Conservation (phyloP, 1,140 invertebrate species). For the Drosophila bocqueti region DNA sequence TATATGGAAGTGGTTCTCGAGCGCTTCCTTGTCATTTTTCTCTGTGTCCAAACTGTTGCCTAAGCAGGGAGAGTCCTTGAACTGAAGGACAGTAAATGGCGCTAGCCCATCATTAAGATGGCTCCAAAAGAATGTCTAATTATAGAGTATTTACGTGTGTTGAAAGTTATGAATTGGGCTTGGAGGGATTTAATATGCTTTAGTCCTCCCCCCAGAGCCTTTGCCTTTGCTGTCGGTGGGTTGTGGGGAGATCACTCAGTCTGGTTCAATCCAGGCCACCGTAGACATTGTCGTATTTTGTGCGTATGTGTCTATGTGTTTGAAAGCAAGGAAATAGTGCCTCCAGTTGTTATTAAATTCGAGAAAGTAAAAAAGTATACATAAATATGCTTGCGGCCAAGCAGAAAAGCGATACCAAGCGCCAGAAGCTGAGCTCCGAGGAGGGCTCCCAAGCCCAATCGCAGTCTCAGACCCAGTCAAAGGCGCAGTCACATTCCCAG, state of each 20-base stretch:
- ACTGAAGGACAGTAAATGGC: too few relatives aligned
- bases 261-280: conserved; percentile 21
- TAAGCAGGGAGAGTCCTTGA: too few relatives aligned
- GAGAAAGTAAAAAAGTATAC: conserved; percentile 1
- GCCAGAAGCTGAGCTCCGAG: conserved; percentile 50
- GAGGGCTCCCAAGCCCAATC: conserved; percentile 37
- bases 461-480: conserved; percentile 15
- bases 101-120: too few relatives aligned
- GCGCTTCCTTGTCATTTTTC: too few relatives aligned
- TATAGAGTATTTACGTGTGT: conserved; percentile 2
- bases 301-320: conserved; percentile 33
- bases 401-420: conserved; percentile 29
- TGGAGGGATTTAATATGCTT: background rate
- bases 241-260: conserved; percentile 2
- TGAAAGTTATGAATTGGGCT: conserved; percentile 27
- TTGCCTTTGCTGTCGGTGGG: conserved; percentile 36
- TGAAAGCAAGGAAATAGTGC: conserved; percentile 36
- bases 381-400: conserved; percentile 48
- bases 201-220: conserved; percentile 1
- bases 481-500: conserved; percentile 16
- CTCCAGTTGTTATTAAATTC: conserved; percentile 23
- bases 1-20: too few relatives aligned
- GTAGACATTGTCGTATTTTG: conserved; percentile 40
- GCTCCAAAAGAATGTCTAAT: too few relatives aligned
- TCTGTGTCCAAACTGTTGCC: too few relatives aligned